These are phyloP conservation scores for Cryptoprocta ferox DNA, from an alignment of 2,797 vertebrate genomes.

Conservation along the genomic window DNA sequence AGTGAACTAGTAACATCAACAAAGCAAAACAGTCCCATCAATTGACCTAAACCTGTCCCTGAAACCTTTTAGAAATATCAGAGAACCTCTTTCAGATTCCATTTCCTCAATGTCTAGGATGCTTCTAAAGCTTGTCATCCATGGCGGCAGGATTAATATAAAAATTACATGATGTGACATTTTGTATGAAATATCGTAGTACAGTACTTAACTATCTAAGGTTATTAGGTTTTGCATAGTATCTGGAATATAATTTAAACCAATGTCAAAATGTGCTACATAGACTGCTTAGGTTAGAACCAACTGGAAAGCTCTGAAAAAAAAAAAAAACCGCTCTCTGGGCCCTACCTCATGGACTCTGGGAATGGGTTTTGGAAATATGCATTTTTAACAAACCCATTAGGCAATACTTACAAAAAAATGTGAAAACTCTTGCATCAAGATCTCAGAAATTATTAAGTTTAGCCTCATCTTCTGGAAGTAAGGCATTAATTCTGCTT, in stretches of 20 bases:
- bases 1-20: not conserved
- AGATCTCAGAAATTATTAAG: not conserved
- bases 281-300: not conserved
- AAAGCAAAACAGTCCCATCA: not conserved
- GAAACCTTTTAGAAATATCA: not conserved
- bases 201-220: not conserved
- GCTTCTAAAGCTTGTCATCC: not conserved
- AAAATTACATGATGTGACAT: not conserved
- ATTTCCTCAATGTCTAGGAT: not conserved
- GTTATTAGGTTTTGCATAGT: not conserved
- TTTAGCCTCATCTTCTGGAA: not conserved
- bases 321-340: not conserved
- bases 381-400: not conserved
- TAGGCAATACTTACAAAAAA: not conserved
- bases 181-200: not conserved
- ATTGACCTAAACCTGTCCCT: not conserved
- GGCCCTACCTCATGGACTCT: not conserved
- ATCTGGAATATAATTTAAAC: not conserved
- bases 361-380: not conserved
- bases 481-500: not conserved
- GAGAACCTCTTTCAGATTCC: not conserved
- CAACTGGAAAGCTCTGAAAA: not conserved
- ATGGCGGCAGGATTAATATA: not conserved
- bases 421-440: not conserved
- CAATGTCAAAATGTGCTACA: not conserved